Conservation (phyloP, 2,797 vertebrate genomes). For the Smutsia temminckii region DNA sequence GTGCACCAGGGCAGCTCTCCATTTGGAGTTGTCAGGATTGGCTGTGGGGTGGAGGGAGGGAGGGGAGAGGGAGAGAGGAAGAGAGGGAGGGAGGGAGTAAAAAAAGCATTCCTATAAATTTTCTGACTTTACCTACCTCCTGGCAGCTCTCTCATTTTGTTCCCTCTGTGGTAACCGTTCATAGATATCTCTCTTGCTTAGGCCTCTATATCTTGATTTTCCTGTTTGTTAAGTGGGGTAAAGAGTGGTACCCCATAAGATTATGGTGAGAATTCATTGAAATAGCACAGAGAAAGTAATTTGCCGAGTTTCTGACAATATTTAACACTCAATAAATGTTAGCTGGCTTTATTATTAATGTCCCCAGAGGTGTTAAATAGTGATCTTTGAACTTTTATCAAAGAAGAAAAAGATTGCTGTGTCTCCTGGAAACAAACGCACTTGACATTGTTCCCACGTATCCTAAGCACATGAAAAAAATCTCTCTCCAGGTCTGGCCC, state of each 20-base stretch:
- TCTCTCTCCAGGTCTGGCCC: rapidly evolving
- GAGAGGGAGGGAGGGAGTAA: too few species aligned
- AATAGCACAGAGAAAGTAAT: not conserved
- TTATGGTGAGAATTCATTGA: not conserved
- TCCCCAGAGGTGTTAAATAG: too few species aligned
- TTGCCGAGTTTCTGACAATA: not conserved
- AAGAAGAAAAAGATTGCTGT: not conserved
- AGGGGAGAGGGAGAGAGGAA: rapidly evolving
- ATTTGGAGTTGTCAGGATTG: not conserved
- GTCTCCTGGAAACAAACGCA: not conserved
- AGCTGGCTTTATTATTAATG: not conserved
- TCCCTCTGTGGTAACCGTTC: too few species aligned
- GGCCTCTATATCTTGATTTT: not conserved
- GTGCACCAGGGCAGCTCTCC: not conserved
- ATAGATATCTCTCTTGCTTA: too few species aligned
- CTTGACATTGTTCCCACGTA: not conserved
- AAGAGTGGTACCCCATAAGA: not conserved
- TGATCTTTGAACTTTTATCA: not conserved
- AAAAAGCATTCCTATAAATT: too few species aligned
- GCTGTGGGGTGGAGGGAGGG: too few species aligned
- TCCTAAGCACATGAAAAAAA: not conserved
- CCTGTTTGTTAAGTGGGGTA: not conserved
- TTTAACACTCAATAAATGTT: not conserved
- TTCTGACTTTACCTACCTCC: too few species aligned
- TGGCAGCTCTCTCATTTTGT: too few species aligned